Base-by-base conservation (phyloP, 2,888 invertebrate species). In the Trichopoda pennipes region DNA sequence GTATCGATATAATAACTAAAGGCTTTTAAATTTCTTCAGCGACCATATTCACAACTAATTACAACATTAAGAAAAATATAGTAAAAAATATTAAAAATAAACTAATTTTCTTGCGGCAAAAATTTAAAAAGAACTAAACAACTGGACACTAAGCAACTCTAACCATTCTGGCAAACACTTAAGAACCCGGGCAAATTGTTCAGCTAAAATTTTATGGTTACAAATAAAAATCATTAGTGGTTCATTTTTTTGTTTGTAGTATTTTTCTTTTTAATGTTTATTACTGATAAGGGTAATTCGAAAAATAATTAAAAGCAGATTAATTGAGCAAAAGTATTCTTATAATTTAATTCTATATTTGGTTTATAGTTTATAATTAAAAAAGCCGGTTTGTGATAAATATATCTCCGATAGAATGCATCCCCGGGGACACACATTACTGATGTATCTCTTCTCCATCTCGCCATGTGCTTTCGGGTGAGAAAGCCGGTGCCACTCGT, bases 141-240 rank as follows among this genome's bases (percentile, higher is more conserved):
- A 16, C 17, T 38, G 21, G 16, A 21, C 21, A 35, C n/a, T n/a
- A 35, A 47, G 21, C 35, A 53, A 53, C 38, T n/a, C 38, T 35
- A 21, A 19, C 4, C 49, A 68, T 7, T 21, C 49, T 42, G n/a
- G 12, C 21, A 32, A 28, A 53, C 55, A 44, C 28, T 47, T 6
- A 47, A 63, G 1, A 9, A 35, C 0, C 17, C 6, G n/a, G n/a
- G 42, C 61, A 63, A 66, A 56, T 70, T 76, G n/a, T 69, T 63
- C 56, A 49, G 66, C 53, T 66, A 8, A 19, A 9, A 23, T 38
- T 38, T 28, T 12, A 42, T 63, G 63, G 55, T 69, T 63, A 68
- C 69, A 74, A 80, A 69, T 63, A 63, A 80, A 58, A 51, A 21
- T 69, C 74, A 74, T 56, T 44, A 7, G 32, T 49, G 1, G 35